Base-by-base conservation (phyloP, 2,888 invertebrate species). In the Steromphala cineraria region DNA sequence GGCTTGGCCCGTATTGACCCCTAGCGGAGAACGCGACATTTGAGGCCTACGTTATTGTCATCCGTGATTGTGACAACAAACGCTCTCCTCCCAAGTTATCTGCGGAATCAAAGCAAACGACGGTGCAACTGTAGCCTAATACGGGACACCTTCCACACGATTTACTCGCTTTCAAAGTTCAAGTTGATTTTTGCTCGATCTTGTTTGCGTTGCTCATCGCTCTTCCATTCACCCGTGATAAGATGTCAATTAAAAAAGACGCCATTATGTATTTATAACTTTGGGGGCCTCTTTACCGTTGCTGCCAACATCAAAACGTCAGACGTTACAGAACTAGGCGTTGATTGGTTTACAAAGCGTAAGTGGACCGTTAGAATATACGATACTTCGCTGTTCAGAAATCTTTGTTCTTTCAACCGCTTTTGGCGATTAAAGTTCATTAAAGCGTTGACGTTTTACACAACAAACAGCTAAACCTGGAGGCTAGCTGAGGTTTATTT, bases 111-210 rank as follows among this genome's bases (percentile, higher is more conserved):
- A 62, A 24, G 62, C 62, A 24, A 28, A 62, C 62, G 62, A 28
- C 62, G 28, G 28, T 24, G 62, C 28, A 62, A 62, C 62, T 62
- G 62, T 62, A 62, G 62, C 62, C 24, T 24, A 62, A 62, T 62
- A 62, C 62, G 62, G 62, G 62, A 62, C 62, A 62, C 24, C 28
- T 62, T 62, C 62, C 28, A 62, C 62, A 24, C 62, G 62, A 62
- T 62, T 62, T n/a, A 62, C 24, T 62, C 62, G 62, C 62, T 15
- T 62, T 62, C 62, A 62, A 62, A 62, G 62, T 62, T 62, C 62
- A 62, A 62, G 62, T 62, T 62, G 62, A 24, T 62, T 62, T 24
- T 17, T 24, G n/a, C 62, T 62, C 62, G 28, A 62, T 28, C 28
- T 28, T 62, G 8, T 62, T 24, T 62, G 24, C 28, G 24, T 62